These are phyloP conservation scores for Sebastes cheni DNA, from an alignment of 2,797 vertebrate species.

Conservation along the genomic window DNA sequence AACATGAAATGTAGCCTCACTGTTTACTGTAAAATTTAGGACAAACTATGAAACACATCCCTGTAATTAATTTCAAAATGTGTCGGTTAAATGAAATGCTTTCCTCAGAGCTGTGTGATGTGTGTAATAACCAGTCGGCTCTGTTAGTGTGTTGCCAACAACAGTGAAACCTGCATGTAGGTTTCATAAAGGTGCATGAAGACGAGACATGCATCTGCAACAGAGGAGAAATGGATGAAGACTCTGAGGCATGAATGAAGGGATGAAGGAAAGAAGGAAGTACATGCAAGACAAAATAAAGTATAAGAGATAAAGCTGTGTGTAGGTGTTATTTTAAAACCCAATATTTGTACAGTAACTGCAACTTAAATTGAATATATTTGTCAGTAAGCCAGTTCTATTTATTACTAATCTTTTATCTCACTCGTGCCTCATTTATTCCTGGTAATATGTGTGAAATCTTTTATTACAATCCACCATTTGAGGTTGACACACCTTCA, in stretches of 20 bases:
- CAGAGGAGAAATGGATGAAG: neutral
- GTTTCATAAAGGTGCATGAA: neutral
- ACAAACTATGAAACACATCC: constrained; percentile 38
- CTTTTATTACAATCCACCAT: too few species aligned
- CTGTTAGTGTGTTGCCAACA: too few species aligned
- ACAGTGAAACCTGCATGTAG: too few species aligned
- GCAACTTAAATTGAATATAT: neutral
- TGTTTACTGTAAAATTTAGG: neutral
- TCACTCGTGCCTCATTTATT: too few species aligned
- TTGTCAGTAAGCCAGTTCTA: neutral
- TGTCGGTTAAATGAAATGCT: constrained; percentile 11
- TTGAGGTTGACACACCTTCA: too few species aligned
- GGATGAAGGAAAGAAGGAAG: neutral
- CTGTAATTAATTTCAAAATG: constrained; percentile 44
- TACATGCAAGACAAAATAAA: neutral
- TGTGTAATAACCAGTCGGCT: neutral
- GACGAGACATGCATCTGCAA: neutral
- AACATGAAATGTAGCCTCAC: constrained; percentile 12
- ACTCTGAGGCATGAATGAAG: neutral
- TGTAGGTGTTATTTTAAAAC: neutral
- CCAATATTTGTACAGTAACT: neutral
- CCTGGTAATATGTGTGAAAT: too few species aligned
- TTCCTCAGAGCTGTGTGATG: neutral
- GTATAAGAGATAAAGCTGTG: neutral
- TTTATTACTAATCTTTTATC: too few species aligned